Evolutionary conservation across 2,113 vertebrate genomes (phyloP).

Genomic region (Passer montanus): DNA sequence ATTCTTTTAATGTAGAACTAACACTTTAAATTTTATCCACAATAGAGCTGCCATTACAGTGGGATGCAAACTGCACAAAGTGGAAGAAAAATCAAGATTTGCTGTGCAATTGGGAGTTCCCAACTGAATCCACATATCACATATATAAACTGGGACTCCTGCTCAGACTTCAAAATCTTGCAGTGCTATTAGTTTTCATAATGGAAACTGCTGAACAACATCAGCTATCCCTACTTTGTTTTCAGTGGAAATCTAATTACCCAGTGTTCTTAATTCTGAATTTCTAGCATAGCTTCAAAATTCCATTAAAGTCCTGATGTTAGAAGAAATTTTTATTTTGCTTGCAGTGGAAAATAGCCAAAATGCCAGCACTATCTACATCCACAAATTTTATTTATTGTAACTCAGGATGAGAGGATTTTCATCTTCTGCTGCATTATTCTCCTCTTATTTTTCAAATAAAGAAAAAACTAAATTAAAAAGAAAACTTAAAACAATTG

Average conservation of each 20-base stretch:
- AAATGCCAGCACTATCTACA: background rate
- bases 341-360: background rate
- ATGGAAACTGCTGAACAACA: background rate
- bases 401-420: background rate
- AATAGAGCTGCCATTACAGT: slow-evolving; percentile 2
- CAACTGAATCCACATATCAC: background rate
- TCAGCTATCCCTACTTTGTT: background rate
- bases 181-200: background rate
- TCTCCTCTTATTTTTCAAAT: background rate
- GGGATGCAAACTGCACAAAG: slow-evolving; percentile 25
- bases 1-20: slow-evolving; percentile 41
- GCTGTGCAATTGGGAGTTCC: background rate
- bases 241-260: background rate
- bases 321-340: background rate
- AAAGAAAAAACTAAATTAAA: background rate
- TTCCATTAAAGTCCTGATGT: background rate
- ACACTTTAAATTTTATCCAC: slow-evolving; percentile 52
- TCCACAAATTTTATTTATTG: background rate
- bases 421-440: background rate
- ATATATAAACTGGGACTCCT: background rate
- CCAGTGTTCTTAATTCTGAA: background rate
- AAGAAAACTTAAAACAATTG: background rate
- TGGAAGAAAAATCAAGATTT: slow-evolving; percentile 60
- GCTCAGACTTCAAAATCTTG: slow-evolving; percentile 1
- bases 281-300: background rate